Conservation (phyloP, 2,888 invertebrate genomes). For the Sacculina carcini region DNA sequence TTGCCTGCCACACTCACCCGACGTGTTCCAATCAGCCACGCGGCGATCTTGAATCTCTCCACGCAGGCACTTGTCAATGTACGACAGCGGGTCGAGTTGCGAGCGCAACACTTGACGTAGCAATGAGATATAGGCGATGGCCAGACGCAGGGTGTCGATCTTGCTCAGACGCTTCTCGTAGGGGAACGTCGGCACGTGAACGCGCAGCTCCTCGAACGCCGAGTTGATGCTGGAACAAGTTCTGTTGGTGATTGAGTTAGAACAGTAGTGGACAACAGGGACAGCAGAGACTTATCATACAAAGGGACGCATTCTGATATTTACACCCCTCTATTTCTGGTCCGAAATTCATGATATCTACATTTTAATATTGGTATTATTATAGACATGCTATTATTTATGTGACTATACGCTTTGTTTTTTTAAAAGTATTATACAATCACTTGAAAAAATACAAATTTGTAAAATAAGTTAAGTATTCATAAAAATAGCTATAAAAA, state of each 20-base stretch:
- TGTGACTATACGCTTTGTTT: too few relatives aligned
- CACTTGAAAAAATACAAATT: too few relatives aligned
- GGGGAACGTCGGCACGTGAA: slow-evolving; percentile 95
- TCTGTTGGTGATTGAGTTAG: neutral
- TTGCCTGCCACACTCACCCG: slow-evolving; percentile 40
- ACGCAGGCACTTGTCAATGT: slow-evolving; percentile 69
- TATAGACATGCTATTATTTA: too few relatives aligned
- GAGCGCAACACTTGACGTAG: slow-evolving; percentile 56
- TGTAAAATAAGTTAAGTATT: too few relatives aligned
- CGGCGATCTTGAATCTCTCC: slow-evolving; percentile 61
- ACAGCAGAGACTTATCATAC: too few relatives aligned
- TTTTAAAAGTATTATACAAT: too few relatives aligned
- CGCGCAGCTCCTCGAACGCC: slow-evolving; percentile 90
- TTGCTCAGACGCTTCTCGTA: slow-evolving; percentile 95
- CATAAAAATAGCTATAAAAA: too few relatives aligned
- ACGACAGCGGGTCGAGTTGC: slow-evolving; percentile 70
- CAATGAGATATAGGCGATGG: slow-evolving; percentile 89
- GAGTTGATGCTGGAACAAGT: slow-evolving; percentile 63
- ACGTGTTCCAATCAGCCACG: slow-evolving; percentile 82
- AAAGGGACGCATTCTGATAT: too few relatives aligned
- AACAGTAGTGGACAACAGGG: too few relatives aligned
- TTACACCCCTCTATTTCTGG: too few relatives aligned
- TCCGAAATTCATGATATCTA: too few relatives aligned
- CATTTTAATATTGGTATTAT: too few relatives aligned
- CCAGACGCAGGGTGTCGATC: slow-evolving; percentile 86